A percentile compares a stretch with the other conserved stretches of the same genome.
Conservation (phyloP, 2,888 invertebrate genomes). For the Epinotia nisella region DNA sequence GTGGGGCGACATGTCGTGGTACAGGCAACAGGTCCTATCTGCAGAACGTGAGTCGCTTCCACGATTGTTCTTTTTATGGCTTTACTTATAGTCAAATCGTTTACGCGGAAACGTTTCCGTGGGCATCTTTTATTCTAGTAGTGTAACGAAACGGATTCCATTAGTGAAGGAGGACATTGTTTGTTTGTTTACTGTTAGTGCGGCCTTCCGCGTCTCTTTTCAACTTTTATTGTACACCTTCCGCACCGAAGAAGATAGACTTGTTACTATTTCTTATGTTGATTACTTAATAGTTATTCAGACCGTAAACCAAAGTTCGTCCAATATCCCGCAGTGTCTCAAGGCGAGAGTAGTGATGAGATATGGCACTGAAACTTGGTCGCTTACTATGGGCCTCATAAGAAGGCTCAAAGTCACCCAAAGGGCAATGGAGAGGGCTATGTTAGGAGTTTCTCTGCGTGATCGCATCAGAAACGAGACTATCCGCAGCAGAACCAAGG, state of each 20-base stretch:
- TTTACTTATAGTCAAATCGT: conserved; percentile 15
- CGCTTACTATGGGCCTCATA: no score
- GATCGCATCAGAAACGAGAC: no score
- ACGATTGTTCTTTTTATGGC: conserved; percentile 19
- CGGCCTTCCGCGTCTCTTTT: not conserved
- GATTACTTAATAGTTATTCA: no score
- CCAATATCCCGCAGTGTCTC: no score
- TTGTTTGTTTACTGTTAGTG: not conserved
- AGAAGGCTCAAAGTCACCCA: no score
- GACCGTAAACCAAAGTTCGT: no score
- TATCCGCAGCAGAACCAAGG: no score
- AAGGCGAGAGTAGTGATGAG: no score
- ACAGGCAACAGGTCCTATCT: conserved; percentile 19
- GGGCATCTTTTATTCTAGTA: conserved; percentile 24
- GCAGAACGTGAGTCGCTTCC: conserved; percentile 25
- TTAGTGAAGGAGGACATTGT: conserved; percentile 6
- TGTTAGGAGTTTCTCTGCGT: no score
- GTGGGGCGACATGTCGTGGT: conserved; percentile 3
- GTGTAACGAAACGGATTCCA: conserved; percentile 24
- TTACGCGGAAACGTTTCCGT: conserved; percentile 36
- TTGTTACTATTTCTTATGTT: no score
- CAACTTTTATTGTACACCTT: not conserved
- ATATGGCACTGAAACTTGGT: no score
- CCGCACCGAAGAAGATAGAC: not conserved
- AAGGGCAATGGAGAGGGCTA: no score